Conservation (phyloP, 2,797 vertebrate genomes). For the Toxotes lorentzi region DNA sequence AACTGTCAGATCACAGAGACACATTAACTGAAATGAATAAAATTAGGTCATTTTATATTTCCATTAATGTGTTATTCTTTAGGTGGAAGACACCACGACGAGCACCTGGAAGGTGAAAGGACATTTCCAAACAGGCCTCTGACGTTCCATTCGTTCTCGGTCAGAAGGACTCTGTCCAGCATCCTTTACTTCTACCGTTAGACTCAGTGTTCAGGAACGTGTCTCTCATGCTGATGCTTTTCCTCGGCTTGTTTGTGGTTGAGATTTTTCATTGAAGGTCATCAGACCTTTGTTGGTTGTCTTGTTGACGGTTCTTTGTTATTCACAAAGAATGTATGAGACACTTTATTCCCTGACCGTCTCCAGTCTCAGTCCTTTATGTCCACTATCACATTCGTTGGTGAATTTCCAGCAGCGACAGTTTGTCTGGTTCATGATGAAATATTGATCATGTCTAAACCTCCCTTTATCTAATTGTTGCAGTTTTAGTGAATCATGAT, state of each 20-base stretch:
- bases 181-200: neutral
- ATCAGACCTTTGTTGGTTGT: neutral
- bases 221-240: neutral
- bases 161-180: neutral
- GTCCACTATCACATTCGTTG: neutral
- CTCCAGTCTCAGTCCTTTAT: neutral
- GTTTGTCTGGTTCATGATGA: neutral
- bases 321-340: neutral
- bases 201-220: neutral
- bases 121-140: neutral
- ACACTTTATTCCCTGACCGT: neutral
- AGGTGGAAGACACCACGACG: neutral
- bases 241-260: neutral
- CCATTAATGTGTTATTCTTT: neutral
- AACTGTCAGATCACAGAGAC: neutral
- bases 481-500: neutral
- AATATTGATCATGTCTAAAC: neutral
- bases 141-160: neutral
- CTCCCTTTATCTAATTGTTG: neutral
- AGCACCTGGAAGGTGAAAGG: neutral
- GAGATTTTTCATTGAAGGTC: neutral
- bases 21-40: neutral
- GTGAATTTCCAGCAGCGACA: neutral
- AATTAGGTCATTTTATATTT: neutral
- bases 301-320: neutral